Conservation (phyloP, 2,113 vertebrate genomes). For the Centrocercus urophasianus region DNA sequence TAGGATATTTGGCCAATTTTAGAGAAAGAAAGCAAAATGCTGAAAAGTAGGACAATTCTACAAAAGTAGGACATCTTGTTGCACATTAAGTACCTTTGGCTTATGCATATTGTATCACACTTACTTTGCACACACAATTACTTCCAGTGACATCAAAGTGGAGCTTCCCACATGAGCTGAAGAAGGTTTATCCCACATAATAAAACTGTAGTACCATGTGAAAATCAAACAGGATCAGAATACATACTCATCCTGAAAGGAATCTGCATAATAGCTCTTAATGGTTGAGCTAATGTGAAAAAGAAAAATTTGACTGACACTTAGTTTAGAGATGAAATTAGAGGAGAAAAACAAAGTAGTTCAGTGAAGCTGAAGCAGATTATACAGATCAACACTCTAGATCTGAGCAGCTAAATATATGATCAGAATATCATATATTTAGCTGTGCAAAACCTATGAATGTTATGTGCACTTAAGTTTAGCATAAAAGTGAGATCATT, state of each 20-base stretch:
- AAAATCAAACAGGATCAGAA: background rate
- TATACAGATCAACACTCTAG: background rate
- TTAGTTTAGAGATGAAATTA: background rate
- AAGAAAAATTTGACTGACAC: background rate
- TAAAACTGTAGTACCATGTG: background rate
- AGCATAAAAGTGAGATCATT: background rate
- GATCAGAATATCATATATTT: background rate
- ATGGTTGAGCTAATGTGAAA: background rate
- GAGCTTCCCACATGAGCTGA: background rate
- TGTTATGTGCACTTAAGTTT: background rate
- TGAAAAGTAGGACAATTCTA: conserved; percentile 34
- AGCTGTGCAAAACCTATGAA: background rate
- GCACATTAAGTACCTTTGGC: conserved; percentile 28
- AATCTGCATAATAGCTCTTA: background rate
- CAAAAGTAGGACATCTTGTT: conserved; percentile 37
- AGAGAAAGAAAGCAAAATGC: conserved; percentile 12
- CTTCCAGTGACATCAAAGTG: background rate
- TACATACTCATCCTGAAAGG: background rate
- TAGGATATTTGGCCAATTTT: background rate
- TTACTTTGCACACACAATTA: background rate
- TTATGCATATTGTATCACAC: background rate
- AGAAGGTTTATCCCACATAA: background rate
- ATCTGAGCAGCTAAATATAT: background rate
- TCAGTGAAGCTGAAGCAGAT: background rate
- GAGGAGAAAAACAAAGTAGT: background rate